Conservation (phyloP, 2,797 vertebrate species). For the Bufotes viridis region DNA sequence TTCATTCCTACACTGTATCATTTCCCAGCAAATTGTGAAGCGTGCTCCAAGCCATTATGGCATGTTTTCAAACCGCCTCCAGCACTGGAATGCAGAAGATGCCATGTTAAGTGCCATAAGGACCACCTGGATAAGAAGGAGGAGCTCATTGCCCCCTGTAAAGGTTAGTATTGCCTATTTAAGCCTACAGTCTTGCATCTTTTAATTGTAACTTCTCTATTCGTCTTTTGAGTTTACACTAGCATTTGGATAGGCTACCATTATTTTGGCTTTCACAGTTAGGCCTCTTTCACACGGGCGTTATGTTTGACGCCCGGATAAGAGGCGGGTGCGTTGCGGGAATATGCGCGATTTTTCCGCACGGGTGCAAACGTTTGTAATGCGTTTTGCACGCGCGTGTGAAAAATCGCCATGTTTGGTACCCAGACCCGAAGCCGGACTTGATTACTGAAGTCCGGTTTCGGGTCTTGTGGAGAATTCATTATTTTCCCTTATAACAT, state of each 20-base stretch:
- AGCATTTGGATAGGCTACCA: not conserved
- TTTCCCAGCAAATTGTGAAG: conserved; percentile 98
- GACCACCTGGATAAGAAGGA: conserved; percentile 99
- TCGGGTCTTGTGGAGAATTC: no score
- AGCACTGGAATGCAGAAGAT: conserved; percentile 94
- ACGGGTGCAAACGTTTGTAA: no score
- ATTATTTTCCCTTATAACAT: no score
- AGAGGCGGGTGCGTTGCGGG: no score
- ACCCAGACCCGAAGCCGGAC: no score
- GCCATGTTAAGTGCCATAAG: conserved; percentile 99
- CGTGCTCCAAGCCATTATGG: conserved; percentile 97
- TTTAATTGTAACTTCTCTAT: not conserved
- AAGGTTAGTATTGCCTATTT: conserved; percentile 79
- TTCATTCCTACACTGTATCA: conserved; percentile 99
- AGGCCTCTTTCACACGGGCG: no score
- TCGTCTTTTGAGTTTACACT: not conserved
- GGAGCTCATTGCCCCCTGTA: conserved; percentile 96
- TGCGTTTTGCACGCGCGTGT: no score
- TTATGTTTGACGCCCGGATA: no score
- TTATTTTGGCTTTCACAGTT: not conserved
- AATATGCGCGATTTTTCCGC: no score
- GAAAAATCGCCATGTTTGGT: no score
- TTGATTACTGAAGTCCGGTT: no score
- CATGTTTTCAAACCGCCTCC: conserved; percentile 97
- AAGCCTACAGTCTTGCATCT: not conserved